These are phyloP conservation scores for Phocides pigmalion DNA, from an alignment of 1,140 invertebrate genomes.

Conservation along the genomic window DNA sequence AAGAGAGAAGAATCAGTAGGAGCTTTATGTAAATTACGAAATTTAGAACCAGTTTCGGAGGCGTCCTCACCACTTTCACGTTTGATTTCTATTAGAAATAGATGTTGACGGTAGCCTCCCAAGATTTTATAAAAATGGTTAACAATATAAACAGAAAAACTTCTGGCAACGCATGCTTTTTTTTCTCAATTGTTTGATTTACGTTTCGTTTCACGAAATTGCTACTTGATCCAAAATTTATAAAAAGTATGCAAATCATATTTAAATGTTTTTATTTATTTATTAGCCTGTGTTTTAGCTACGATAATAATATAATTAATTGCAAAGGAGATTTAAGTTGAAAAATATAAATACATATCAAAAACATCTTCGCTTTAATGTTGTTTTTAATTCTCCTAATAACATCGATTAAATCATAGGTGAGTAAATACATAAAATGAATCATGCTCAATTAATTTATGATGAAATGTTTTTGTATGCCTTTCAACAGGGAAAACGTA, in stretches of 20 bases:
- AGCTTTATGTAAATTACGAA: constrained; percentile 58
- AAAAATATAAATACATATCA: too few relatives aligned
- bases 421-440: not conserved
- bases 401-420: not conserved
- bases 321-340: too few relatives aligned
- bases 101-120: constrained; percentile 16
- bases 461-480: not conserved
- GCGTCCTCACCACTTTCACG: constrained; percentile 63
- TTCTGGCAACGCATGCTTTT: too few relatives aligned
- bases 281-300: too few relatives aligned
- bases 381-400: not conserved
- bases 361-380: too few relatives aligned
- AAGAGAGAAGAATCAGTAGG: constrained; percentile 35
- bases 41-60: constrained; percentile 58
- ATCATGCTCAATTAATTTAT: not conserved
- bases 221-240: too few relatives aligned
- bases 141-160: not conserved
- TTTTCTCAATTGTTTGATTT: too few relatives aligned
- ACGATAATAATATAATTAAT: too few relatives aligned
- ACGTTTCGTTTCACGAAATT: too few relatives aligned
- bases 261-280: too few relatives aligned
- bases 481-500: not conserved
- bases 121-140: not conserved
- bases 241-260: too few relatives aligned
- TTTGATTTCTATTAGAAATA: constrained; percentile 55